Evolutionary conservation across 2,113 vertebrate genomes (phyloP), one percentile per base, ranked within the genome.

Genomic region (Alligator mississippiensis): DNA sequence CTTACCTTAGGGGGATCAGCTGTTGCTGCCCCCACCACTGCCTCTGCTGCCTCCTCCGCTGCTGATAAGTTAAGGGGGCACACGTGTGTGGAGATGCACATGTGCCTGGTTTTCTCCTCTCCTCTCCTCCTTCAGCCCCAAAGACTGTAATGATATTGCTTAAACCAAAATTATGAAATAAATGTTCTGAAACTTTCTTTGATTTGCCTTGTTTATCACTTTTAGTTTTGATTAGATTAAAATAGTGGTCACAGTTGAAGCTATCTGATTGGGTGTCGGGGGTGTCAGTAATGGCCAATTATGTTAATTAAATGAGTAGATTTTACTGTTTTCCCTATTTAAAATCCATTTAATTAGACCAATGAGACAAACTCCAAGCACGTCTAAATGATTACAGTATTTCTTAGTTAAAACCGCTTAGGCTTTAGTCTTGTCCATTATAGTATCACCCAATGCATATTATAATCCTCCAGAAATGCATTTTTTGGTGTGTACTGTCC

Each of bases 381-480:
- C 72, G 85, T 94, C 87, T 63, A 17, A 88, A 77, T 64, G 90
- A 83, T 93, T 96, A 62, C 62, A 84, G 80, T 76, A 74, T 54
- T 95, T 82, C 66, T 90, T 92, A 62, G 90, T 93, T 93, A 94
- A 96, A 90, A 61, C 92, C 4, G 15, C 82, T 97, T 93, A 80
- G 75, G 58, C 76, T 95, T 94, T 60, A 82, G 88, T 88, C 88
- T 76, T 91, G 38, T 90, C 92, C 75, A 55, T 96, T 90, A 81
- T 90, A 90, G 95, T 96, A 92, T 90, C 93, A 92, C 97, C 95
- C 88, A 89, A 96, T 81, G 95, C 80, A 28, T 90, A 87, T 89
- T 96, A 80, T 92, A 97, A 95, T 95, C 95, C 93, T 95, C 78
- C 88, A 85, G 85, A 97, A 97, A 97, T 76, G 82, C 77, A 74